phyloP scores from a whole-genome alignment of 2,888 invertebrate species.

The Lasioglossum calceatum region DNA sequence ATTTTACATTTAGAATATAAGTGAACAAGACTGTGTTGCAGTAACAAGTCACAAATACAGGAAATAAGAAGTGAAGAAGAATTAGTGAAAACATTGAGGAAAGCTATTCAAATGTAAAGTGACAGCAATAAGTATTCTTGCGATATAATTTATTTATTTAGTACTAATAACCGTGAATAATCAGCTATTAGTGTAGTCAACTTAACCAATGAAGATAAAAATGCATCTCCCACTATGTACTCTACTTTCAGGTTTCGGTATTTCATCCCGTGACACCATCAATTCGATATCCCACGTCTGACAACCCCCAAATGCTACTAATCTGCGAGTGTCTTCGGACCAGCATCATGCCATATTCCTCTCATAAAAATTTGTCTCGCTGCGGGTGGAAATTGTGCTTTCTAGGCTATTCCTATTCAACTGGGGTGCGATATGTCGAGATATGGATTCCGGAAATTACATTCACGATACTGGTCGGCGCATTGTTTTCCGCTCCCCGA shows the following conservation, averaged over 20 bases:
- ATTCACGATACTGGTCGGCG: slow-evolving; percentile 32
- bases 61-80: too few species aligned
- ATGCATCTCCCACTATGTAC: background rate
- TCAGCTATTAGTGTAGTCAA: too few species aligned
- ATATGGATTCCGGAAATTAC: slow-evolving; percentile 44
- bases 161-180: too few species aligned
- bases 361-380: slow-evolving; percentile 45
- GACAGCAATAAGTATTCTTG: too few species aligned
- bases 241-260: background rate
- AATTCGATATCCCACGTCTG: background rate
- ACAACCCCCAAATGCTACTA: slow-evolving; percentile 11
- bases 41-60: too few species aligned
- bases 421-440: slow-evolving; percentile 1
- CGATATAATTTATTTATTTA: too few species aligned
- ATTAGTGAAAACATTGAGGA: too few species aligned
- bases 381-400: slow-evolving; percentile 10
- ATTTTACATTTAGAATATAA: too few species aligned
- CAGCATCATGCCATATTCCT: background rate
- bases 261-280: background rate
- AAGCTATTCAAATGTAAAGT: too few species aligned
- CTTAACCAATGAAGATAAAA: background rate
- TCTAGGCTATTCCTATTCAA: slow-evolving; percentile 1
- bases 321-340: background rate
- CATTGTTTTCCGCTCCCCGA: slow-evolving; percentile 60
- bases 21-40: too few species aligned